Evolutionary conservation across 2,888 invertebrate species (phyloP).

Genomic region (Brenthis daphne): DNA sequence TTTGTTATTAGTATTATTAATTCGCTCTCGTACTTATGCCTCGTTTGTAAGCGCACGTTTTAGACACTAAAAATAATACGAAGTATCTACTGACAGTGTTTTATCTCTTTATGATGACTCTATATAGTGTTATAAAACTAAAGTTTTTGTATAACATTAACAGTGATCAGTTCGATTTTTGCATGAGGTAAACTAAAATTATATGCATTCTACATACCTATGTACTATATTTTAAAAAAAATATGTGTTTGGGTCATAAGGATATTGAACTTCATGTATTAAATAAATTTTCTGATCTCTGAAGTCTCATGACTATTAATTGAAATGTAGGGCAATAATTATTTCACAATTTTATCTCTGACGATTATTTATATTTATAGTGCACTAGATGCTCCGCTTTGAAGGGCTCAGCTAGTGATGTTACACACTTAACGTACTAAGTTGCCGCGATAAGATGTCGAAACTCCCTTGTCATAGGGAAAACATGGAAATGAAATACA

Average conservation of each 20-base stretch:
- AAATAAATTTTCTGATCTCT: conserved; percentile 1
- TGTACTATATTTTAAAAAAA: too few species aligned
- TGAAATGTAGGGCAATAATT: conserved; percentile 54
- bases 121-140: too few species aligned
- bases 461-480: too few species aligned
- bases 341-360: conserved; percentile 68
- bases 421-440: not conserved
- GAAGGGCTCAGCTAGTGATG: conserved; percentile 45
- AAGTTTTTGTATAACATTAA: too few species aligned
- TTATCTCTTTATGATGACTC: too few species aligned
- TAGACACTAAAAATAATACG: not conserved
- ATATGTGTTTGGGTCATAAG: too few species aligned
- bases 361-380: conserved; percentile 71
- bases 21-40: conserved; percentile 39
- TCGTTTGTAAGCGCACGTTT: not conserved
- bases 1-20: conserved; percentile 51
- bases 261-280: too few species aligned
- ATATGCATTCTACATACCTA: too few species aligned
- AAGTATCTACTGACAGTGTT: not conserved
- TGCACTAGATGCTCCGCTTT: conserved; percentile 56
- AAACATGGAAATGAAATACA: too few species aligned
- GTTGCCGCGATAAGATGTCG: too few species aligned
- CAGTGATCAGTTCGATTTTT: too few species aligned
- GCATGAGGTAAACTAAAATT: too few species aligned
- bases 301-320: conserved; percentile 34